Percentiles rank a stretch among this genome's conserved stretches.
Evolutionary conservation across 2,888 invertebrate species (phyloP).

Genomic region (Isoperla grammatica): DNA sequence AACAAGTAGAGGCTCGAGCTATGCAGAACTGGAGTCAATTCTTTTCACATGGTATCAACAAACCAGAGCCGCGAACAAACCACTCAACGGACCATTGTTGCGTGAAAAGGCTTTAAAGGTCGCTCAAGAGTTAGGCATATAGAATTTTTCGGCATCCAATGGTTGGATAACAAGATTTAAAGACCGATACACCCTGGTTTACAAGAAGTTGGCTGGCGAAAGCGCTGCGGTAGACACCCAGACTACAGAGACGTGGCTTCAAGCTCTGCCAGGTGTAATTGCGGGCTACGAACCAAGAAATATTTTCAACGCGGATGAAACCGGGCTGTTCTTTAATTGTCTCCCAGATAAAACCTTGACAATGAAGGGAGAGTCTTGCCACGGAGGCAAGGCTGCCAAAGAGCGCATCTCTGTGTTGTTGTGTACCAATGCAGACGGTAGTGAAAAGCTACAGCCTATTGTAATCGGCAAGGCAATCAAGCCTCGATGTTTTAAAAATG

Average conservation of each 20-base stretch:
- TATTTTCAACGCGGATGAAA: slow-evolving; percentile 9
- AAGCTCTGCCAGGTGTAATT: background rate
- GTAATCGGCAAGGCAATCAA: slow-evolving; percentile 15
- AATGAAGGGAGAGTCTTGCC: slow-evolving; percentile 16
- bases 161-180: slow-evolving; percentile 23
- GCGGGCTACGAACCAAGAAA: slow-evolving; percentile 11
- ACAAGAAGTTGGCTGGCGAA: slow-evolving; percentile 15
- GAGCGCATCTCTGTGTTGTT: slow-evolving; percentile 12
- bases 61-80: no score
- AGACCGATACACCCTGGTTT: slow-evolving; percentile 7
- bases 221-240: slow-evolving; percentile 6
- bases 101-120: slow-evolving; percentile 26
- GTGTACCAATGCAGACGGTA: no score
- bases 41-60: background rate
- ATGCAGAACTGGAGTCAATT: background rate
- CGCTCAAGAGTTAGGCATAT: slow-evolving; percentile 22
- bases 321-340: slow-evolving; percentile 7
- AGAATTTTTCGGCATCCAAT: slow-evolving; percentile 27
- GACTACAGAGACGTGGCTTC: background rate
- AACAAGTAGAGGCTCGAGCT: no score
- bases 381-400: slow-evolving; percentile 17
- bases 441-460: slow-evolving; percentile 5
- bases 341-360: slow-evolving; percentile 12
- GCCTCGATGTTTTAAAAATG: slow-evolving; percentile 10
- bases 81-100: slow-evolving; percentile 28